Evolutionary conservation across 2,888 invertebrate species (phyloP), one percentile per base, ranked within the genome.

Genomic region (Oscheius myriophilus): DNA sequence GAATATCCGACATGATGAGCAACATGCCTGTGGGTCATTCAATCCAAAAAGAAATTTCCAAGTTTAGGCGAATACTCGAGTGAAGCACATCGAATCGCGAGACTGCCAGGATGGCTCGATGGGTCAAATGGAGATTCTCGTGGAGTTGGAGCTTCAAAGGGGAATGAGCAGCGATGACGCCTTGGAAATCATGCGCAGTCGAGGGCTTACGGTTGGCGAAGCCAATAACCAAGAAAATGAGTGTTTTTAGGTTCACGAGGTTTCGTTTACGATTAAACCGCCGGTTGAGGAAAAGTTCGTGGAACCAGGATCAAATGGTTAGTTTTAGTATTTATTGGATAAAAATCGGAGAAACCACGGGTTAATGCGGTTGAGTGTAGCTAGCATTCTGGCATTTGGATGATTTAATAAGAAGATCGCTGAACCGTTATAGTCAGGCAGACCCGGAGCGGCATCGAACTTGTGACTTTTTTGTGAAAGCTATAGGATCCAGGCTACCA

Each of bases 221-320:
- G 16, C 7, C n/a, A n/a, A n/a, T n/a, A 43, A 43, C n/a, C 45
- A 43, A 18, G 49, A 49, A 3, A 18, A 6, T 7, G 21, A 11
- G 11, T 49, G 21, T 18, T 2, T 43, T 26, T 49, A 79, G 65
- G 81, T 84, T 1, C 77, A 82, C 61, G 83, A 85, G 61, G 75
- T 85, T 4, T 81, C 81, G 2, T 77, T 76, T 45, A 82, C 83
- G 1, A 72, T 83, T 43, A 72, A 69, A 54, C 78, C 78, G n/a
- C 59, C 62, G 1, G 67, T 58, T 3, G 68, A 70, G 39, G 76
- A 76, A 14, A 82, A 82, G 46, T 78, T 76, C 62, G 75, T 76
- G 14, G 85, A 86, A 57, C 83, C 85, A 2, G 85, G 85, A 57
- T 80, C 82, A 0, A 78, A 77, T 58, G 84, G 82, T 83, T 65